phyloP scores from a whole-genome alignment of 2,888 invertebrate genomes.

The Nomada flava region DNA sequence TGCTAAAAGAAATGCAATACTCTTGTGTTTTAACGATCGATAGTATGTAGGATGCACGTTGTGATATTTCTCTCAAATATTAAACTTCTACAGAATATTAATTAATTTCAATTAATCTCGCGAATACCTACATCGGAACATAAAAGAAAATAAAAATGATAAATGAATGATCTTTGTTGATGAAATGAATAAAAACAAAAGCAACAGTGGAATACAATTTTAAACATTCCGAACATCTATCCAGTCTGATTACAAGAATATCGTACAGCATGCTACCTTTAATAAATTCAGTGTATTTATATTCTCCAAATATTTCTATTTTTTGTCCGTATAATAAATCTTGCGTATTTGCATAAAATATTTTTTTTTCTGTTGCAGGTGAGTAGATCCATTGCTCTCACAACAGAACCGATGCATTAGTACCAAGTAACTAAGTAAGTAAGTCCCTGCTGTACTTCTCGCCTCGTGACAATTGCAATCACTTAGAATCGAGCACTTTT shows the following conservation, averaged over 20 bases:
- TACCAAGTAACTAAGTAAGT: slow-evolving; percentile 10
- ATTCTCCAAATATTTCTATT: neutral
- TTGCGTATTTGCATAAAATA: neutral
- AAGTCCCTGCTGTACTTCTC: neutral
- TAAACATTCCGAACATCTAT: no score
- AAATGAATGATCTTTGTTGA: no score
- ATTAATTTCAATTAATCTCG: no score
- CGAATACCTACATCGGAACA: no score
- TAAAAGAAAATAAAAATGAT: no score
- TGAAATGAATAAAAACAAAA: no score
- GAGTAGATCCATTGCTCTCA: slow-evolving; percentile 23
- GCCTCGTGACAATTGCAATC: slow-evolving; percentile 1
- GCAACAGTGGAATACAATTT: no score
- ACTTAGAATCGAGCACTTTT: slow-evolving; percentile 18
- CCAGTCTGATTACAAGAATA: neutral
- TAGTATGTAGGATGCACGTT: no score
- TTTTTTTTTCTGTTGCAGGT: slow-evolving; percentile 47
- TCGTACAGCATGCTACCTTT: neutral
- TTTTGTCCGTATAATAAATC: neutral
- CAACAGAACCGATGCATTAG: neutral
- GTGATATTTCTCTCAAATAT: no score
- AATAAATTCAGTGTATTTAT: neutral
- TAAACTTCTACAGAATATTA: no score
- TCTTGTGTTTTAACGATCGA: no score
- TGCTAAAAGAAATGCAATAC: no score